Base-by-base conservation (phyloP, 2,888 invertebrate species). In the Drosophila prostipennis region DNA sequence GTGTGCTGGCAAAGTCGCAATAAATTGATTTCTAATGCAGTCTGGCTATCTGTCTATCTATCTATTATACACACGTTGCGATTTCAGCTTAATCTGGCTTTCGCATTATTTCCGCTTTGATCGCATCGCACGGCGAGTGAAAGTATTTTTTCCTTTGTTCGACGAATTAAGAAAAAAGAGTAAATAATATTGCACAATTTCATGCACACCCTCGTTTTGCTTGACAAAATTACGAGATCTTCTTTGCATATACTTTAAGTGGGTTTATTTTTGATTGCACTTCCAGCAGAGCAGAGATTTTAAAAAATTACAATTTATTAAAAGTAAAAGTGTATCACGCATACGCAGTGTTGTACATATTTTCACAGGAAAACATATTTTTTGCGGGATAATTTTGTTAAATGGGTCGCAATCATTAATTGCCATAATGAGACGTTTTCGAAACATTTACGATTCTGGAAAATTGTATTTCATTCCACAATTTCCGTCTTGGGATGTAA, bases 1-100 rank as follows among this genome's bases (percentile, higher is more conserved):
- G 57, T 67, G 70, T 77, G 26, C 26, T 82, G 87, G 87, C 85
- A 81, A 79, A 87, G 57, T 71, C 77, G 85, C 82, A 87, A 82
- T 81, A 84, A 87, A 82, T 82, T 84, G 82, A 82, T 82, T 81
- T 87, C 82, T 76, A 79, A 80, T 78, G 72, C 76, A 70, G 64
- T 56, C 68, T 77, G 75, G 79, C 77, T 34, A 45, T 40, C 36
- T 55, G 48, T 61, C 64, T 42, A 39, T 26, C 49, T 49, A 56
- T 46, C 74, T 72, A 71, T 60, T 53, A 57, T 64, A 69, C 61
- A 42, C 36, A 23, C 29, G 29, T 29, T 29, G 52, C 52, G 53
- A 49, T 58, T 67, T 59, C 55, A 14, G 51, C 58, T 57, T 64
- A 73, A 72, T 78, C 78, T 70, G 74, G 57, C 57, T 69, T 60